Evolutionary conservation across 2,113 vertebrate species (phyloP), one percentile per base, ranked within the genome.

Genomic region (Nasalis larvatus): DNA sequence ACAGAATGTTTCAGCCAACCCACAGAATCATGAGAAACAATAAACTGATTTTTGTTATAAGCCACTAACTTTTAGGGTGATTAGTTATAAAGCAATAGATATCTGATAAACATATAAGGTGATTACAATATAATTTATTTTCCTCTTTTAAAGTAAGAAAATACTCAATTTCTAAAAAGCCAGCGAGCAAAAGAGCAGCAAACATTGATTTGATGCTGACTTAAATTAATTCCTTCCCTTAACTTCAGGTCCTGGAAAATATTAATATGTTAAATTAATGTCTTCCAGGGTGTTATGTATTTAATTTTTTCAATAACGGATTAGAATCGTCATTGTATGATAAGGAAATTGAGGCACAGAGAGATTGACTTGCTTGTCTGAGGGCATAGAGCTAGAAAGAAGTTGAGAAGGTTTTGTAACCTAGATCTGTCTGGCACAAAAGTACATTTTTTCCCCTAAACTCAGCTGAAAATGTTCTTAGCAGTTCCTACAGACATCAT

Each of bases 391-490:
- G 18, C 23, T 80, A 58, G 20, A 66, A 76, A 84, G 78, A 77
- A 89, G 4, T 40, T 76, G 8, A 37, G 42, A 63, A 82, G 23
- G 2, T 8, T 68, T 86, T 54, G 21, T 42, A 87, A 56, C 82
- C 25, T 47, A 42, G n/a, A 91, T 89, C 18, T n/a, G 8, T 77
- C 83, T 93, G 40, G 47, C 40, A 81, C 12, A 16, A 47, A 86
- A 88, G 58, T 37, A 49, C 42, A 83, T 92, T 63, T 42, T 78
- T 78, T 68, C n/a, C 47, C 84, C 45, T 63, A 58, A 68, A 49
- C 58, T 74, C 83, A 54, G 63, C 68, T 95, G 89, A 83, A 93
- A 95, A 94, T 85, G 91, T 63, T 83, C 86, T 76, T 27, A 80
- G 78, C 14, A 25, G 11, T 66, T 60, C 68, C 60, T 56, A 8